Conservation (phyloP, 2,113 vertebrate species). For the Chaetops frenatus region DNA sequence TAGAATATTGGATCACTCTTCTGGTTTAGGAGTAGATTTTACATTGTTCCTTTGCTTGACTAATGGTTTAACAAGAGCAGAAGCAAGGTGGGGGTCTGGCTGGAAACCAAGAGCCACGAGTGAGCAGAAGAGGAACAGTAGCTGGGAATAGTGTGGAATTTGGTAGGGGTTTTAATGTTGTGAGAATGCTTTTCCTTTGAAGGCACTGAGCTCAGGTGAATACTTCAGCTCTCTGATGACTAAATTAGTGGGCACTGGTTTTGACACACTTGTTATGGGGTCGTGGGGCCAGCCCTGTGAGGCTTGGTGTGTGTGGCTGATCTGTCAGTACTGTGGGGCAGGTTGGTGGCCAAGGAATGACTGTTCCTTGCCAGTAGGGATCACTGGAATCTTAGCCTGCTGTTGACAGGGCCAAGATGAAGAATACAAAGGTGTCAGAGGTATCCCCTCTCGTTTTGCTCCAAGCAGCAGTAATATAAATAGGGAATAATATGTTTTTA, state of each 20-base stretch:
- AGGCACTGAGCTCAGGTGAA: neutral
- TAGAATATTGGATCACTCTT: neutral
- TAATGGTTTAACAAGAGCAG: neutral
- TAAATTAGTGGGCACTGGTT: neutral
- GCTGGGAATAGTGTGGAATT: neutral
- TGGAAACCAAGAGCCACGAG: neutral
- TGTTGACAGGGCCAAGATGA: neutral
- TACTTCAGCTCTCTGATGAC: neutral
- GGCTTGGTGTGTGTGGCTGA: neutral
- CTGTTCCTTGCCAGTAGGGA: neutral
- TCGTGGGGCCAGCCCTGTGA: neutral
- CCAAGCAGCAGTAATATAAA: neutral
- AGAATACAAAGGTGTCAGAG: neutral
- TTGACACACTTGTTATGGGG: neutral
- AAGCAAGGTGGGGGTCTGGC: neutral
- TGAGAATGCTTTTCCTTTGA: neutral
- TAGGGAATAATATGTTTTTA: neutral
- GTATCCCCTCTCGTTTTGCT: neutral
- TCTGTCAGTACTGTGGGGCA: neutral
- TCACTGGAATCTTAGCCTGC: neutral
- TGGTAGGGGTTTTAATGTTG: neutral
- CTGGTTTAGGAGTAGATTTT: neutral
- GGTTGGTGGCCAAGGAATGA: neutral
- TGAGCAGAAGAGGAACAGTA: neutral
- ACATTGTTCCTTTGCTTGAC: rapidly evolving